These are phyloP conservation scores for Caenorhabditis sulstoni DNA, from an alignment of 2,888 invertebrate species.

Conservation along the genomic window DNA sequence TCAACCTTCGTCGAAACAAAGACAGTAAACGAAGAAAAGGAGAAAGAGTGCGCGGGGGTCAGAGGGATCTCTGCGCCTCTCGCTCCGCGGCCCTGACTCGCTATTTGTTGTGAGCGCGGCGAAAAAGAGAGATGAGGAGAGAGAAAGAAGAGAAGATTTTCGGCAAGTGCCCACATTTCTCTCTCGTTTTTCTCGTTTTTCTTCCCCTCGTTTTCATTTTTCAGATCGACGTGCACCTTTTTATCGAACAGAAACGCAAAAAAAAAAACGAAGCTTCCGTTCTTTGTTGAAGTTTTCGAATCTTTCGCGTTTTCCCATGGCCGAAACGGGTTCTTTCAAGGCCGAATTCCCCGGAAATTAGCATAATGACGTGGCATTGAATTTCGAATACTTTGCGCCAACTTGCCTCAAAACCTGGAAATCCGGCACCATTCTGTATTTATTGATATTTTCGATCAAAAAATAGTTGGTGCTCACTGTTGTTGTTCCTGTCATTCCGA, in stretches of 20 bases:
- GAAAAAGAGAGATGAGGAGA: slow-evolving; percentile 22
- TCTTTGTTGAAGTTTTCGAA: not conserved
- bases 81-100: slow-evolving; percentile 27
- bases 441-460: no score
- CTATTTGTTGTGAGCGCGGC: slow-evolving; percentile 54
- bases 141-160: slow-evolving; percentile 28
- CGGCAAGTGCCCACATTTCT: slow-evolving; percentile 50
- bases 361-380: slow-evolving; percentile 4
- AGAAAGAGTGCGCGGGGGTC: slow-evolving; percentile 22
- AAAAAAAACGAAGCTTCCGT: not conserved
- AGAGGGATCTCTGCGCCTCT: slow-evolving; percentile 39
- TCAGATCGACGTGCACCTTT: slow-evolving; percentile 20
- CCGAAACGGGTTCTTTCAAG: not conserved
- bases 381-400: no score
- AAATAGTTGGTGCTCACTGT: no score
- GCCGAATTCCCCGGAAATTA: slow-evolving; percentile 1
- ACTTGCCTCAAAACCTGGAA: no score
- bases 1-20: slow-evolving; percentile 34
- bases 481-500: no score
- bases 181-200: not conserved
- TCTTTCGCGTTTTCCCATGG: not conserved
- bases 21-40: slow-evolving; percentile 39
- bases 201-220: slow-evolving; percentile 24
- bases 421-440: no score
- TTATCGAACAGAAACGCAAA: not conserved